These are phyloP conservation scores for Thalassarche chlororhynchos DNA, from an alignment of 2,113 vertebrate genomes.

Conservation along the genomic window DNA sequence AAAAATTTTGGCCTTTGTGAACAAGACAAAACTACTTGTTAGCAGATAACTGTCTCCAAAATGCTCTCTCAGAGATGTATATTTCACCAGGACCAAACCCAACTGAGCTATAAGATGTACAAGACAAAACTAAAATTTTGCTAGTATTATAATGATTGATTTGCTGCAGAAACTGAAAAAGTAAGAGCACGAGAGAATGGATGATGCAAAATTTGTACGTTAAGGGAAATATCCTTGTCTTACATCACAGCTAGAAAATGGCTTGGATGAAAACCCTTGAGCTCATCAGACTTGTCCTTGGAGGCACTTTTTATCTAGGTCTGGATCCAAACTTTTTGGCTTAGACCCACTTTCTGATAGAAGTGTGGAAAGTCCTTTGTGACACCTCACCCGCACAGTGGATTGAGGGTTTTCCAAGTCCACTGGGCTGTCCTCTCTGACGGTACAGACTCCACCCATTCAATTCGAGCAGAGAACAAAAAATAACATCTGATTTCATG, in stretches of 20 bases:
- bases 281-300: background rate
- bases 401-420: background rate
- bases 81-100: background rate
- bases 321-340: background rate
- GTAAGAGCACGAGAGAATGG: background rate
- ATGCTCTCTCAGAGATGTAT: background rate
- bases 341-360: background rate
- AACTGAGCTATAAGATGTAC: background rate
- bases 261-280: background rate
- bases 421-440: background rate
- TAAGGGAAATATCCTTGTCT: background rate
- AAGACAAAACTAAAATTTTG: background rate
- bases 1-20: background rate
- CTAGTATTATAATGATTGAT: background rate
- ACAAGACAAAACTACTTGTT: background rate
- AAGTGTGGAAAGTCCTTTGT: background rate
- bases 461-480: background rate
- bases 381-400: background rate
- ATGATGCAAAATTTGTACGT: background rate
- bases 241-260: background rate
- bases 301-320: background rate
- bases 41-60: background rate
- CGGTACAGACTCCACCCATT: background rate
- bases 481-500: background rate
- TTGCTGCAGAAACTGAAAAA: constrained; percentile 20